phyloP scores from a whole-genome alignment of 2,888 invertebrate species.

The Aproaerema taeniolella region DNA sequence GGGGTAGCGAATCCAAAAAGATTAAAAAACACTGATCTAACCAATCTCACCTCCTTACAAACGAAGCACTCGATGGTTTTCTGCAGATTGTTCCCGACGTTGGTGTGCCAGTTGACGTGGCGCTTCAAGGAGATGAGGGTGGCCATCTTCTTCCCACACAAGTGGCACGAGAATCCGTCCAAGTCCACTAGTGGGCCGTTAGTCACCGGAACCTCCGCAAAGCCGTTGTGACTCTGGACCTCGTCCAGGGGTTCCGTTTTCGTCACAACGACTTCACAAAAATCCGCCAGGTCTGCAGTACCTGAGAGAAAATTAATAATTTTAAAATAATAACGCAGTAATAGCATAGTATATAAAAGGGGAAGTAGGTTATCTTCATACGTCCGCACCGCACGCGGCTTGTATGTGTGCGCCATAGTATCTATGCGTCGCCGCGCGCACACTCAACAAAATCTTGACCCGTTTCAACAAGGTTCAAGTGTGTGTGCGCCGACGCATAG shows the following conservation, averaged over 20 bases:
- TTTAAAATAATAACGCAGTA: too few relatives aligned
- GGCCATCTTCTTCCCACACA: conserved; percentile 64
- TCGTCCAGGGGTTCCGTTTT: conserved; percentile 71
- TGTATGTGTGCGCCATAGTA: too few relatives aligned
- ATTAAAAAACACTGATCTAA: too few relatives aligned
- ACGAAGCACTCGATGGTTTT: conserved; percentile 60
- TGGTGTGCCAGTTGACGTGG: conserved; percentile 67
- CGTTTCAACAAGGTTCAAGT: too few relatives aligned
- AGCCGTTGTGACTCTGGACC: conserved; percentile 71
- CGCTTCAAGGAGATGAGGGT: conserved; percentile 61
- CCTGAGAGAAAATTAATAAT: conserved; percentile 18
- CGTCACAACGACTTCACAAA: conserved; percentile 77
- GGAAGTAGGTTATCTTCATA: too few relatives aligned
- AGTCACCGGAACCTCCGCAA: conserved; percentile 50
- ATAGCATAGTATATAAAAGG: too few relatives aligned
- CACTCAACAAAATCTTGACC: too few relatives aligned
- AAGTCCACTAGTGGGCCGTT: conserved; percentile 34
- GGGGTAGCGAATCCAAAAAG: too few relatives aligned
- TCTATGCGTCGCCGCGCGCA: too few relatives aligned
- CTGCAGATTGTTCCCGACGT: conserved; percentile 54
- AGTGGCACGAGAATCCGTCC: conserved; percentile 60
- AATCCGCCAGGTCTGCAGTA: conserved; percentile 65
- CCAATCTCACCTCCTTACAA: conserved; percentile 70
- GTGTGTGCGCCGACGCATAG: too few relatives aligned
- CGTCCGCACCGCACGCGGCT: too few relatives aligned